Evolutionary conservation across 2,113 vertebrate genomes (phyloP).

Genomic region (Pangasianodon hypophthalmus): DNA sequence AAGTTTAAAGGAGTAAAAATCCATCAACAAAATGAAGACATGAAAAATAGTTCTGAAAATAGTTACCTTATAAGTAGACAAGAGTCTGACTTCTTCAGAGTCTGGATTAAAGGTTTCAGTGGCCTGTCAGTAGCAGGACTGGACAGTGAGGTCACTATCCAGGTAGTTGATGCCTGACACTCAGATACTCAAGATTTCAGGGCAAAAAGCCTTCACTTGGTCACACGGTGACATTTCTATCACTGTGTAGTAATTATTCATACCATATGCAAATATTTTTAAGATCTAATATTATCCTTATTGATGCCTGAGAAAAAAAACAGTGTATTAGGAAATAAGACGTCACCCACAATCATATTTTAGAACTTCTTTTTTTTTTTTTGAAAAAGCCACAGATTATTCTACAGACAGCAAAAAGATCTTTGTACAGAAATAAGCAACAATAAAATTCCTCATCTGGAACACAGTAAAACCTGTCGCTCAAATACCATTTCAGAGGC

Average conservation of each 20-base stretch:
- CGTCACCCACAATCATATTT: constrained; percentile 77
- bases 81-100: no score
- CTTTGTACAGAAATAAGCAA: constrained; percentile 91
- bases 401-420: constrained; percentile 92
- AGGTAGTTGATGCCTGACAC: no score
- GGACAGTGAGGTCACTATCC: no score
- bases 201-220: no score
- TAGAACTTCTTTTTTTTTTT: constrained; percentile 68
- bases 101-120: no score
- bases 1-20: neutral
- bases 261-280: neutral
- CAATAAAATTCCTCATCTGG: constrained; percentile 79
- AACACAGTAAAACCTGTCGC: constrained; percentile 70
- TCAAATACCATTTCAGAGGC: constrained; percentile 73
- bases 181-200: no score
- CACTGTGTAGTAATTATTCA: neutral
- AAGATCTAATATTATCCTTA: neutral
- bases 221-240: no score
- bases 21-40: neutral
- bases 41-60: neutral
- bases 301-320: neutral
- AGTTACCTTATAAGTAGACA: neutral
- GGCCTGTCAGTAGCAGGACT: no score
- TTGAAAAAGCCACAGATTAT: constrained; percentile 89
- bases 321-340: constrained; percentile 74